A percentile compares a stretch with the other conserved stretches of the same genome.
Evolutionary conservation across 1,140 invertebrate species (phyloP).

Genomic region (Alviniconcha marisindica): DNA sequence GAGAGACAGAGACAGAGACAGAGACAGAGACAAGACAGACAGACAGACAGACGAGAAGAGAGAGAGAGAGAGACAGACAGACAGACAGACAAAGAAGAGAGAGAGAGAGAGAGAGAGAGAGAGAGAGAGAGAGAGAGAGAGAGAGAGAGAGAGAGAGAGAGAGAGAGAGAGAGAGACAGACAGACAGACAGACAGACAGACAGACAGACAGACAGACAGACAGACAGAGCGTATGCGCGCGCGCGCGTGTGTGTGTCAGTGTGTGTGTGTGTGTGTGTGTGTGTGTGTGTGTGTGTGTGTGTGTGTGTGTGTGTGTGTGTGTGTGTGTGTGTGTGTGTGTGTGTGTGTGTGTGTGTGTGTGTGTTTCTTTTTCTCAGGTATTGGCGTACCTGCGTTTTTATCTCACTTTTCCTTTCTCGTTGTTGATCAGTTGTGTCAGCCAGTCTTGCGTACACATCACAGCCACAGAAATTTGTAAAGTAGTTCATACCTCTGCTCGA

Average conservation of each 20-base stretch:
- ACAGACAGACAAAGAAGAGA: neutral
- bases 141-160: neutral
- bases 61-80: neutral
- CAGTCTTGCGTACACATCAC: too few species aligned
- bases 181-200: neutral
- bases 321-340: slow-evolving; percentile 23
- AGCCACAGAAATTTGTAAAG: too few species aligned
- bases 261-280: slow-evolving; percentile 31
- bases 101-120: neutral
- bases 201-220: neutral
- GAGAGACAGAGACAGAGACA: neutral
- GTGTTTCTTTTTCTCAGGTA: neutral
- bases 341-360: neutral
- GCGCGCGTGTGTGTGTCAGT: slow-evolving; percentile 10
- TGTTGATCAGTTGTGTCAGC: too few species aligned
- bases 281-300: slow-evolving; percentile 27
- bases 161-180: neutral
- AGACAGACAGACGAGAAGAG: neutral
- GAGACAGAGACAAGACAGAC: neutral
- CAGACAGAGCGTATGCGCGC: neutral
- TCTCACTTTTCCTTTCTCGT: too few species aligned
- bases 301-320: slow-evolving; percentile 32
- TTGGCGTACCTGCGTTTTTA: neutral
- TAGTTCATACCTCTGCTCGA: too few species aligned
- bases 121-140: neutral